Evolutionary conservation across 2,113 vertebrate species (phyloP).

Genomic region (Theristicus caerulescens): DNA sequence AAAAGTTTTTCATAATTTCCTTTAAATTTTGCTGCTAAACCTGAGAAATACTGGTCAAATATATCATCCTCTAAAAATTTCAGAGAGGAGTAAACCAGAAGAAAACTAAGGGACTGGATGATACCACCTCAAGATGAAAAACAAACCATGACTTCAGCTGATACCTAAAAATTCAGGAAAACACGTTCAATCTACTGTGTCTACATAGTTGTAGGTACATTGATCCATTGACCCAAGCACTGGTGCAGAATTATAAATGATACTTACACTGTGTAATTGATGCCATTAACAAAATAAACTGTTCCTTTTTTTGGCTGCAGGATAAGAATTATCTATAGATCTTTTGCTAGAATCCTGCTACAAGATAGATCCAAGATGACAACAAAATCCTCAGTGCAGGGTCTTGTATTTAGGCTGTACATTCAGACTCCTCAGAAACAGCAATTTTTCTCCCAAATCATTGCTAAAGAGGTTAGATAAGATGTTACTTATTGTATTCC

Average conservation of each 20-base stretch:
- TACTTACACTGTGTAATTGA: neutral
- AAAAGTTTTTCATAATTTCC: neutral
- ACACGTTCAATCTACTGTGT: neutral
- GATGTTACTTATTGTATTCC: neutral
- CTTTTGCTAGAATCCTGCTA: neutral
- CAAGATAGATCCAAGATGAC: neutral
- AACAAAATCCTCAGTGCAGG: neutral
- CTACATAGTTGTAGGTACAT: neutral
- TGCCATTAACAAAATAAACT: conserved; percentile 1
- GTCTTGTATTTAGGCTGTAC: neutral
- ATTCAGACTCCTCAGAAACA: neutral
- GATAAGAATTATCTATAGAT: neutral
- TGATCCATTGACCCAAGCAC: neutral
- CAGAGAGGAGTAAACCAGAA: neutral
- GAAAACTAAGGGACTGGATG: neutral
- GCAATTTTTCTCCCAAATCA: neutral
- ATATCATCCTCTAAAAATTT: neutral
- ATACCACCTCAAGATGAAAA: neutral
- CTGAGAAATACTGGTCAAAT: neutral
- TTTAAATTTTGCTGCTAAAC: neutral
- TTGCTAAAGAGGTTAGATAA: neutral
- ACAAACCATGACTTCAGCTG: neutral
- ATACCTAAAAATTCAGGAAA: neutral
- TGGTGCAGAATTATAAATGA: neutral
- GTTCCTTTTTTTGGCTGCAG: neutral